A percentile compares a stretch with the other conserved stretches of the same genome.
Conservation (phyloP, 2,888 invertebrate genomes). For the Lymantria monacha region DNA sequence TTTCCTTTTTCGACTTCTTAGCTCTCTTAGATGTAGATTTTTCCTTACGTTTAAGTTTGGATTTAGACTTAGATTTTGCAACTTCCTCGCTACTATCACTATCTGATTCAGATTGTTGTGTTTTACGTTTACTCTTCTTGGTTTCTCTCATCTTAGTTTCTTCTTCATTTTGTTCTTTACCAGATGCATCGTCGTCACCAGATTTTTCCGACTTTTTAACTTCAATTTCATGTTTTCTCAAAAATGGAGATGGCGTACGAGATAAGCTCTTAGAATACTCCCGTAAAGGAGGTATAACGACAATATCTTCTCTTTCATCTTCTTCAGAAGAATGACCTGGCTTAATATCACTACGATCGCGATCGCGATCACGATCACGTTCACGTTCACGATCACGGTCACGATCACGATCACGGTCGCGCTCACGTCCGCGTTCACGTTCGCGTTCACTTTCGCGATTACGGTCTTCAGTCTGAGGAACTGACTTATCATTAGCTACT, state of each 20-base stretch:
- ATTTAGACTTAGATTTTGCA: constrained; percentile 66
- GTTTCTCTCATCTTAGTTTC: constrained; percentile 48
- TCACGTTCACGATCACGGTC: neutral
- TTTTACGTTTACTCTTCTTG: constrained; percentile 77
- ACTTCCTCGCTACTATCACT: constrained; percentile 72
- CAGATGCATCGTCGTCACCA: constrained; percentile 67
- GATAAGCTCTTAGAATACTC: constrained; percentile 89
- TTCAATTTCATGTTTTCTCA: constrained; percentile 85
- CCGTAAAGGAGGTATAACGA: constrained; percentile 60
- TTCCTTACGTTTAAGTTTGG: constrained; percentile 77
- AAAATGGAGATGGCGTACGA: constrained; percentile 93
- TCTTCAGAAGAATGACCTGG: constrained; percentile 65
- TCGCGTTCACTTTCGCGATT: neutral
- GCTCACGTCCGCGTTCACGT: constrained; percentile 12
- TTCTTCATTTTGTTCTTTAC: constrained; percentile 74
- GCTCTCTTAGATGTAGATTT: constrained; percentile 81
- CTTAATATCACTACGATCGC: constrained; percentile 41
- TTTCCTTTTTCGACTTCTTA: constrained; percentile 75
- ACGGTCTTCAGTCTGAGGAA: constrained; percentile 43
- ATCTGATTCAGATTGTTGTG: constrained; percentile 76
- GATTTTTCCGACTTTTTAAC: constrained; percentile 70
- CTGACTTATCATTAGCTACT: constrained; percentile 63
- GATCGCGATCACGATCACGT: constrained; percentile 1
- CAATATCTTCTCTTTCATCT: constrained; percentile 68
- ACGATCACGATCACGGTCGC: neutral